phyloP scores from a whole-genome alignment of 2,888 invertebrate genomes.

The Heliconius aoede region DNA sequence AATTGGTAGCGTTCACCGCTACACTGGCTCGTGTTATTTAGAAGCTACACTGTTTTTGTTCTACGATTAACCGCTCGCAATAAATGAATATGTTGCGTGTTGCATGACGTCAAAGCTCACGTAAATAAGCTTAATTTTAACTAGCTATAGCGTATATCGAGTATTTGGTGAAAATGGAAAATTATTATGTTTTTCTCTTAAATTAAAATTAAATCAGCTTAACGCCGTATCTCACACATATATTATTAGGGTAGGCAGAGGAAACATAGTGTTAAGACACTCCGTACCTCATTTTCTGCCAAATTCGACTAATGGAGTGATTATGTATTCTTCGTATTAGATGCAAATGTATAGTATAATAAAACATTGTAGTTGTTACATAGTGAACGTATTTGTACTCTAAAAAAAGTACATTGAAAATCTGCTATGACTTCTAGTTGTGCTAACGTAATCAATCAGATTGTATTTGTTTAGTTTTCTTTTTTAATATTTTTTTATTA shows the following conservation, averaged over 20 bases:
- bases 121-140: conserved; percentile 7
- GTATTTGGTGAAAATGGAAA: neutral
- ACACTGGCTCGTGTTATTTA: conserved; percentile 19
- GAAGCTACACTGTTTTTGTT: conserved; percentile 23
- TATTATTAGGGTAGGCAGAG: too few species aligned
- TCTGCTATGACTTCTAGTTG: neutral
- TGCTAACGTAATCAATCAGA: too few species aligned
- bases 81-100: conserved; percentile 33
- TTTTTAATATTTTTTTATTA: neutral
- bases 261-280: too few species aligned
- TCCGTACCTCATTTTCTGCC: too few species aligned
- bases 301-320: too few species aligned
- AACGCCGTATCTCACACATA: too few species aligned
- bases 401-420: too few species aligned
- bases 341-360: too few species aligned
- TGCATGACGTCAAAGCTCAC: conserved; percentile 17
- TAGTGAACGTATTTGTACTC: too few species aligned
- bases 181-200: neutral
- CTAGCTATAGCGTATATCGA: conserved; percentile 7
- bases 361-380: too few species aligned
- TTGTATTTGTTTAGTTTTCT: neutral
- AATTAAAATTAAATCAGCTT: neutral
- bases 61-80: conserved; percentile 15
- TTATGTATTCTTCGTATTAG: too few species aligned
- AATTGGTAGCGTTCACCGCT: conserved; percentile 14